Evolutionary conservation across 1,140 invertebrate genomes (phyloP).

Genomic region (Heliothis subflexa): DNA sequence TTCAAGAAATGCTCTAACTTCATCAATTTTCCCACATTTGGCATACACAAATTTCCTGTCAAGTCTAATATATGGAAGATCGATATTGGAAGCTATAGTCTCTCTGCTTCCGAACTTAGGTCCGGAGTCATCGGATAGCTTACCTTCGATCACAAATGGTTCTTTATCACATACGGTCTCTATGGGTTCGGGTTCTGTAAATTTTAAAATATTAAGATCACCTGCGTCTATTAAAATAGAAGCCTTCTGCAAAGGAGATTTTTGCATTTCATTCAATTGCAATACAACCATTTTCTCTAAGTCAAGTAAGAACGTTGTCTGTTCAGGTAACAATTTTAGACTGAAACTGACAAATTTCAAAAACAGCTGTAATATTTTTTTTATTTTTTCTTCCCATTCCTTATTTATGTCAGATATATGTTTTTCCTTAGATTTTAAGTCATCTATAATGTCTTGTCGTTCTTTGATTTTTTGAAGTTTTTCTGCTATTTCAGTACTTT

Average conservation of each 20-base stretch:
- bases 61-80: slow-evolving; percentile 71
- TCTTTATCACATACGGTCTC: slow-evolving; percentile 58
- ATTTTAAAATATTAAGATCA: slow-evolving; percentile 66
- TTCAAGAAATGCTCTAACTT: slow-evolving; percentile 71
- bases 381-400: slow-evolving; percentile 76
- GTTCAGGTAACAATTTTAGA: slow-evolving; percentile 78
- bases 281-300: slow-evolving; percentile 77
- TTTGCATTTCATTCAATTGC: slow-evolving; percentile 77
- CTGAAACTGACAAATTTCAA: slow-evolving; percentile 79
- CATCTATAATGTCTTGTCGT: slow-evolving; percentile 61
- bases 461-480: slow-evolving; percentile 69
- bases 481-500: slow-evolving; percentile 63
- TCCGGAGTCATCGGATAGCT: slow-evolving; percentile 61
- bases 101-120: slow-evolving; percentile 72
- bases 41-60: slow-evolving; percentile 76
- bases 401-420: slow-evolving; percentile 67
- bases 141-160: slow-evolving; percentile 71
- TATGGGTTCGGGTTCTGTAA: slow-evolving; percentile 54
- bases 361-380: slow-evolving; percentile 74
- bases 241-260: slow-evolving; percentile 54
- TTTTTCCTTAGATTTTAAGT: slow-evolving; percentile 61
- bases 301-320: slow-evolving; percentile 76
- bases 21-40: slow-evolving; percentile 76
- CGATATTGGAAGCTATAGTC: slow-evolving; percentile 70
- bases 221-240: slow-evolving; percentile 68